Conservation (phyloP, 2,797 vertebrate genomes). For the Mionectes olivaceus region DNA sequence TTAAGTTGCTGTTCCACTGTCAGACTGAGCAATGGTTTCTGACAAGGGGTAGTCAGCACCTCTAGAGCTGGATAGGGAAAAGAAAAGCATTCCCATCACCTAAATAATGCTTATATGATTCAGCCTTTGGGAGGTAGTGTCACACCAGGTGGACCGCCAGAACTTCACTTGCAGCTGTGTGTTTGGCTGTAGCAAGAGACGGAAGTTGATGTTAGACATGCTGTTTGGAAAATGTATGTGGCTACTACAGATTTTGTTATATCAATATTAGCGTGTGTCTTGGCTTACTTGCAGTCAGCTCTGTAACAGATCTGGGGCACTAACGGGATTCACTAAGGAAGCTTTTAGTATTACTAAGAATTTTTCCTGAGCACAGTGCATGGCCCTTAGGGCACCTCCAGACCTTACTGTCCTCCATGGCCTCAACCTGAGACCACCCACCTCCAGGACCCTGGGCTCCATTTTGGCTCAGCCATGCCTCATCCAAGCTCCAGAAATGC, state of each 20-base stretch:
- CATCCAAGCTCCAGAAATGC: not conserved
- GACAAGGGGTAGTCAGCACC: not conserved
- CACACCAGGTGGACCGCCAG: not conserved
- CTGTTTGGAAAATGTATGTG: not conserved
- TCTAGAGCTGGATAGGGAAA: not conserved
- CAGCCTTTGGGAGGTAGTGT: not conserved
- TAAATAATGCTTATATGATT: not conserved
- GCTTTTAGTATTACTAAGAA: not conserved
- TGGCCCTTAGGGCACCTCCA: not conserved
- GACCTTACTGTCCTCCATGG: not conserved
- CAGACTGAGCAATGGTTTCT: not conserved
- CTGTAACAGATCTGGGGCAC: not conserved
- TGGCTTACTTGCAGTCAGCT: not conserved
- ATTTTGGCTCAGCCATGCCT: not conserved
- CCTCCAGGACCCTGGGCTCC: accelerated
- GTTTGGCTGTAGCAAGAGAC: not conserved
- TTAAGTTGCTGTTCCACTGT: not conserved
- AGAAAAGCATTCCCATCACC: not conserved
- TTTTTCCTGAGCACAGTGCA: not conserved
- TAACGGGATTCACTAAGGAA: not conserved
- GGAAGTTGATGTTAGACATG: not conserved
- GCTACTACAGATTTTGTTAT: not conserved
- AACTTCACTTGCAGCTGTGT: not conserved
- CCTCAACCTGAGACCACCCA: accelerated
- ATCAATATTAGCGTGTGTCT: not conserved